Percentiles rank a stretch among this genome's conserved stretches.
Conservation (phyloP, 2,888 invertebrate species). For the Drosophila pseudotakahashii region DNA sequence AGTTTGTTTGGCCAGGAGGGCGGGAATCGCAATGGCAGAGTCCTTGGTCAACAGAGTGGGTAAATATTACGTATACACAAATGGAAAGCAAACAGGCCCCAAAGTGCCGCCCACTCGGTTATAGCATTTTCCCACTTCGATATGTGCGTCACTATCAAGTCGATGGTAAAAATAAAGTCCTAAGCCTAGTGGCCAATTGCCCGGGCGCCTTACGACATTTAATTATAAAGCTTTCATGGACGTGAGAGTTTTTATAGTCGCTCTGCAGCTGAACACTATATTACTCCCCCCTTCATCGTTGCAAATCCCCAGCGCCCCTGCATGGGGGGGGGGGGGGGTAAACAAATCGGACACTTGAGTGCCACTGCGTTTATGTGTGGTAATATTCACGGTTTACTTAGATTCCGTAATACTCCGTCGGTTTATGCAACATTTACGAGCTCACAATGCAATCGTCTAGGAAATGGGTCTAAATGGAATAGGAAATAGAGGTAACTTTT, state of each 20-base stretch:
- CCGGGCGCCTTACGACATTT: slow-evolving; percentile 40
- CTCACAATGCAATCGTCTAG: too few relatives aligned
- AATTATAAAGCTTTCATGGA: slow-evolving; percentile 49
- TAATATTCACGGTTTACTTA: not conserved
- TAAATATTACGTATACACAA: slow-evolving; percentile 54
- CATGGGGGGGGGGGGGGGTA: slow-evolving; percentile 6
- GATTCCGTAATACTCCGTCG: not conserved
- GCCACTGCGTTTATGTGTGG: slow-evolving; percentile 23
- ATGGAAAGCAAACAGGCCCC: slow-evolving; percentile 48
- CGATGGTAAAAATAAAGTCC: slow-evolving; percentile 20
- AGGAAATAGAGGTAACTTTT: not conserved
- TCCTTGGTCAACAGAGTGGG: slow-evolving; percentile 30
- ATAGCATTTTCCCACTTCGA: slow-evolving; percentile 22
- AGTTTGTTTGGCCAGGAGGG: slow-evolving; percentile 42
- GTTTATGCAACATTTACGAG: slow-evolving; percentile 1
- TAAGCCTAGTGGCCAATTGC: slow-evolving; percentile 25
- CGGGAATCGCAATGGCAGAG: slow-evolving; percentile 13
- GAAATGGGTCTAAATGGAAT: not conserved
- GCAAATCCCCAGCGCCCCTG: slow-evolving; percentile 18
- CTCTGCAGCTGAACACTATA: slow-evolving; percentile 43
- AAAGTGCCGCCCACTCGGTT: not conserved
- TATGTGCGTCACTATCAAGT: slow-evolving; percentile 55
- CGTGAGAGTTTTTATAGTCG: slow-evolving; percentile 52
- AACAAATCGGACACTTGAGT: slow-evolving; percentile 26
- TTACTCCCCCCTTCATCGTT: not conserved